A percentile compares a stretch with the other conserved stretches of the same genome.
Evolutionary conservation across 2,797 vertebrate genomes (phyloP).

Genomic region (Ceryle rudis): DNA sequence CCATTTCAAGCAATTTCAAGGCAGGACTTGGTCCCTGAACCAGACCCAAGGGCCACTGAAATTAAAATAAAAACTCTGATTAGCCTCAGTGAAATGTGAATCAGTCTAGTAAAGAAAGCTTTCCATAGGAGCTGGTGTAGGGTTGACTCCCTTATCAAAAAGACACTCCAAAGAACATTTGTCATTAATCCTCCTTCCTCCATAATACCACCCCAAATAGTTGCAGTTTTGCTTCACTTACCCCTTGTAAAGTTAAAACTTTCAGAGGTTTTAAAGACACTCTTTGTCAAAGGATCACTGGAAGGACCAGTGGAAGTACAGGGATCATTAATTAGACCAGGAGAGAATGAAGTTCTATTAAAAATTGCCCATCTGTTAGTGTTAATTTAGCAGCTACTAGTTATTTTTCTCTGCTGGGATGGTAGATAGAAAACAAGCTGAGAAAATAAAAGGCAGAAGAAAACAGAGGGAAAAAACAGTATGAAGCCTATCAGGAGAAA

Average conservation of each 20-base stretch:
- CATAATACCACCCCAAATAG: not conserved
- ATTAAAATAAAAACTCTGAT: not conserved
- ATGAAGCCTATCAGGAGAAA: constrained; percentile 19
- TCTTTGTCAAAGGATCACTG: not conserved
- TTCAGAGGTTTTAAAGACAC: not conserved
- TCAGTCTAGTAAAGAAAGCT: not conserved
- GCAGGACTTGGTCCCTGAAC: not conserved
- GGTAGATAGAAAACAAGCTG: constrained; percentile 1
- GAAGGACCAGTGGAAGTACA: not conserved
- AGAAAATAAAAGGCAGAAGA: constrained; percentile 1
- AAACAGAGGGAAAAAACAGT: not conserved
- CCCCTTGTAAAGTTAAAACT: not conserved
- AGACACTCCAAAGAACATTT: not conserved
- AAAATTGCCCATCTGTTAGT: not conserved
- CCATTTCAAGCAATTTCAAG: not conserved
- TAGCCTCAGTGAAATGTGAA: not conserved
- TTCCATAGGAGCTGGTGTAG: not conserved
- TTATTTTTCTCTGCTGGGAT: constrained; percentile 27
- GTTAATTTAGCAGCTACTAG: constrained; percentile 13
- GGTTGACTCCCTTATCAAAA: not conserved
- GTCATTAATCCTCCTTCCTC: not conserved
- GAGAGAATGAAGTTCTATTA: not conserved
- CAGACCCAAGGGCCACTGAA: not conserved
- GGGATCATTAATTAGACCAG: constrained; percentile 3
- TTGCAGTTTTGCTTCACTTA: not conserved